Evolutionary conservation across 2,888 invertebrate species (phyloP).

Genomic region (Thera britannica): DNA sequence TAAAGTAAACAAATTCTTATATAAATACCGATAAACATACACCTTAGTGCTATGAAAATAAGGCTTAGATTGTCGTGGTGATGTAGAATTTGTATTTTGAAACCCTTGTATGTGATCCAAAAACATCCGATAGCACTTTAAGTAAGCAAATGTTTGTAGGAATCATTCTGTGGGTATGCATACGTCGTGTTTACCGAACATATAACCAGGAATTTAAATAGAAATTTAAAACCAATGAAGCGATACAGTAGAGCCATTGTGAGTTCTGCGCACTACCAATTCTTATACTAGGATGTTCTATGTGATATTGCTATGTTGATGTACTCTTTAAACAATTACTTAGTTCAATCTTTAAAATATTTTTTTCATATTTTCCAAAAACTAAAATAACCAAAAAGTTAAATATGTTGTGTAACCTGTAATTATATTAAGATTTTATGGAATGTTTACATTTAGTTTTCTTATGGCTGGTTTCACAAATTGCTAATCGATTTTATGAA

Average conservation of each 20-base stretch:
- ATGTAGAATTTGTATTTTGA: conserved; percentile 47
- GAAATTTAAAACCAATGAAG: conserved; percentile 19
- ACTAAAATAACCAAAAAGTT: too few species aligned
- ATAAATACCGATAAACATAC: conserved; percentile 33
- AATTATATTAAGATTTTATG: too few species aligned
- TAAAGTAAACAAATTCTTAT: conserved; percentile 59
- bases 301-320: too few species aligned
- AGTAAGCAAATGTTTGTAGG: conserved; percentile 64
- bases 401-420: too few species aligned
- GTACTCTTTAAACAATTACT: too few species aligned
- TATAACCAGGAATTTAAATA: conserved; percentile 15
- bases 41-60: conserved; percentile 22
- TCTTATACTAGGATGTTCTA: too few species aligned
- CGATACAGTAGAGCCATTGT: background rate
- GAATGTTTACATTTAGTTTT: too few species aligned
- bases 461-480: too few species aligned
- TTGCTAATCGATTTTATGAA: too few species aligned
- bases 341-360: too few species aligned
- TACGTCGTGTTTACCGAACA: conserved; percentile 27
- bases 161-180: conserved; percentile 24
- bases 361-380: too few species aligned
- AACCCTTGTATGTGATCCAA: conserved; percentile 71
- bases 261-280: background rate
- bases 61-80: conserved; percentile 32
- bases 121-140: conserved; percentile 72